Evolutionary conservation across 2,113 vertebrate species (phyloP), one percentile per base, ranked within the genome.

Genomic region (Climacteris rufus): DNA sequence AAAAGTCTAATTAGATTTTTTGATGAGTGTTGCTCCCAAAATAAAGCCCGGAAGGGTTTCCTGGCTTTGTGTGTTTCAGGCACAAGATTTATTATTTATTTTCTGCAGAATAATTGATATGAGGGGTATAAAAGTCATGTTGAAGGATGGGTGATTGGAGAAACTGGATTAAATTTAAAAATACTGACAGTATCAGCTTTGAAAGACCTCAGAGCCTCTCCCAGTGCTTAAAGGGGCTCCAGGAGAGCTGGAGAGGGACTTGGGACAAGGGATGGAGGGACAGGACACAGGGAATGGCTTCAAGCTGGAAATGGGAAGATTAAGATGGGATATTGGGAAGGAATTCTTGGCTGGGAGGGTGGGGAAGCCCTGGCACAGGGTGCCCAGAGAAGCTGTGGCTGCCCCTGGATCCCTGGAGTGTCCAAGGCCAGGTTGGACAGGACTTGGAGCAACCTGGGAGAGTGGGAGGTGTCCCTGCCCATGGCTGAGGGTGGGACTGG

Each of bases 401-500:
- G 45, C n/a, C 11, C 17, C 70, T 57, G 78, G 28, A 49, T 54
- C 25, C 31, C 31, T 63, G 40, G 18, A 0, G 2, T 24, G 42
- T 1, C 1, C 31, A 22, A 42, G 42, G 35, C 10, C 25, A 33
- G 54, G 31, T 0, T 90, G 71, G 49, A 7, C 0, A 0, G 40
- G 49, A 11, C n/a, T 54, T 39, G 49, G 63, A 77, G 18, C 56
- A 49, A 0, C 25, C n/a, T 77, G 71, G 49, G 35, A 10, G 0
- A 42, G 35, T 37, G 49, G 7, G 3, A 63, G 25, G 47, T 0
- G 47, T 47, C 30, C 39, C n/a, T 68, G 45, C 24, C 22, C 16
- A 2, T 30, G n/a, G 5, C 20, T 53, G 11, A 24, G 30, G 7
- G 13, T 53, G 39, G 39, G 0, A 74, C 11, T 13, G 24, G 40